Base-by-base conservation (phyloP, 2,113 vertebrate species). In the Isichthys henryi region DNA sequence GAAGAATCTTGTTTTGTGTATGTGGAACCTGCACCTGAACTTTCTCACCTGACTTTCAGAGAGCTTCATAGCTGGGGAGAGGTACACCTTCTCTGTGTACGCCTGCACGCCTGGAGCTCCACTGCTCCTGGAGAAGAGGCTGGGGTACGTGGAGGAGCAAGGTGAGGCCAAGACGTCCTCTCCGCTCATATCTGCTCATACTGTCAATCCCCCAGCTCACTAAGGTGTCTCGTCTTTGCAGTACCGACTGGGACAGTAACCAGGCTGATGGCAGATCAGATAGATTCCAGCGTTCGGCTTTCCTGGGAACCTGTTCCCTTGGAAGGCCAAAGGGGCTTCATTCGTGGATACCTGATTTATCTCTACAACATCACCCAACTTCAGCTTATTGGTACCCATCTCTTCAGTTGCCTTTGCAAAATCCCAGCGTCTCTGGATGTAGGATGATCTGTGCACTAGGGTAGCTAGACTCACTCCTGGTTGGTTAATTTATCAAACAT, bases 271-370 rank as follows among this genome's bases (percentile, higher is more conserved):
- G 80, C 86, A 89, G 52, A 11, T 82, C 95, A 96, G 93, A 53
- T 92, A 39, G 86, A 83, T 31, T 91, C 93, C 1, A 88, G 93
- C 15, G 66, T 95, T 74, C 2, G 93, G 21, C 92, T 96, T 21
- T 93, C 90, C 74, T 96, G 96, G 96, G 90, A 45, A 15, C 92
- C 92, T 23, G 92, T 94, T 35, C 91, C 93, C 0, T 19, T 92
- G 70, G 90, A 74, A 49, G 43, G 90, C 70, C 93, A 89, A 89
- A 93, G 94, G 93, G 95, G 95, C 3, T 95, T 93, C 86, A 58
- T 96, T 19, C 90, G 91, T 2, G 96, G 96, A 86, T 95, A 96
- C 92, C 93, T 91, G 1, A 15, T 96, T 90, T 96, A 96, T 91
- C 89, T 93, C 49, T 93, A 85, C 6, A 93, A 91, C 35, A 92